These are phyloP conservation scores for Drosophila auraria DNA, from an alignment of 1,140 invertebrate genomes.

Conservation along the genomic window DNA sequence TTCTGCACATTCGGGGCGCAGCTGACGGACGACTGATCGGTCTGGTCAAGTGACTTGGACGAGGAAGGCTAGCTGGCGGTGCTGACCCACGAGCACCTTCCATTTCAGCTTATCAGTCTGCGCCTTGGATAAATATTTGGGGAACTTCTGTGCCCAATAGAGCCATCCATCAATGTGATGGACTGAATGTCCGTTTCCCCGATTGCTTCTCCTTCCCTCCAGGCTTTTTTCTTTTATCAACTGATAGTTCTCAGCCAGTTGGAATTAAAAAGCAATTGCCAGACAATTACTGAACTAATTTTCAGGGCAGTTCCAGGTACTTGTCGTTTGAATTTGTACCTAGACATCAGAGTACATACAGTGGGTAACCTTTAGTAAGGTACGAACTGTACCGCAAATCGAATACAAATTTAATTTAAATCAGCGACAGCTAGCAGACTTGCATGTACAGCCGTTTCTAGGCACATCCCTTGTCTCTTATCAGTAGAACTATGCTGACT, in stretches of 20 bases:
- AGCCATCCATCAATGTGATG: conserved; percentile 71
- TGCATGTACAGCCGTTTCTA: too few species aligned
- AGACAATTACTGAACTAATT: conserved; percentile 47
- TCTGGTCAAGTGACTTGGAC: conserved; percentile 68
- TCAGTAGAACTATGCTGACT: too few species aligned
- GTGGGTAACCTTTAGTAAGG: neutral
- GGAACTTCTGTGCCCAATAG: conserved; percentile 20
- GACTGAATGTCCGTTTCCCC: conserved; percentile 27
- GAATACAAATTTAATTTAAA: neutral
- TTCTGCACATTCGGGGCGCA: conserved; percentile 27
- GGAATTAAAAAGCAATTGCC: conserved; percentile 70
- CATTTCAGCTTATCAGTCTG: conserved; percentile 58
- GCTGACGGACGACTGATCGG: conserved; percentile 66
- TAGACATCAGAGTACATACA: neutral
- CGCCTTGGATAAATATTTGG: conserved; percentile 62
- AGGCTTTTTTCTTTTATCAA: conserved; percentile 46
- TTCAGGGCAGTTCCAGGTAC: neutral
- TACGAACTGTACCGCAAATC: neutral
- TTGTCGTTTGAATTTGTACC: neutral
- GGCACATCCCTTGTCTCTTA: too few species aligned
- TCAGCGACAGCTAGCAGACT: too few species aligned
- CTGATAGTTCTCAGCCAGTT: conserved; percentile 8
- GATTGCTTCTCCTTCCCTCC: neutral
- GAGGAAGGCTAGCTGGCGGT: conserved; percentile 35
- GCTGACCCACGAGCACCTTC: conserved; percentile 39